Conservation (phyloP, 2,888 invertebrate species). For the Melieria omissa region DNA sequence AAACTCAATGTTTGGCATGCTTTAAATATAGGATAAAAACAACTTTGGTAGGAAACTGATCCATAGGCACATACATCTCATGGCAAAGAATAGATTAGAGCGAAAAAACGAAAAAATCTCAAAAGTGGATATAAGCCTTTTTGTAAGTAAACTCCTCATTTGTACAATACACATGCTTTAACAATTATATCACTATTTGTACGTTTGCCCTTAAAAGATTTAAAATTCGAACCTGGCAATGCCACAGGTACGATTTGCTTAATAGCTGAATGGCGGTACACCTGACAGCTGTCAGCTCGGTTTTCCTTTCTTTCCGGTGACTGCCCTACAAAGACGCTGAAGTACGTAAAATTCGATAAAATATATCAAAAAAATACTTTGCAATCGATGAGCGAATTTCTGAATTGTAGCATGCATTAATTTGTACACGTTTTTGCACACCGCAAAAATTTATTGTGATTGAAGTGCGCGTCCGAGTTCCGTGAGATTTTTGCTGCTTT, state of each 20-base stretch:
- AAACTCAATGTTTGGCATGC: too few relatives aligned
- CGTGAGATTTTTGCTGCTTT: neutral
- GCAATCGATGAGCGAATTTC: slow-evolving; percentile 43
- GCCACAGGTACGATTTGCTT: neutral
- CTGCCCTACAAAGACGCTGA: slow-evolving; percentile 61
- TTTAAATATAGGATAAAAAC: too few relatives aligned
- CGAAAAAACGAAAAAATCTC: too few relatives aligned
- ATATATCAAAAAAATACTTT: slow-evolving; percentile 56
- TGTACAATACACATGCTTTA: too few relatives aligned
- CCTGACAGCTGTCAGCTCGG: slow-evolving; percentile 48
- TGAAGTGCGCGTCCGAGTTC: neutral
- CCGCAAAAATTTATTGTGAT: neutral
- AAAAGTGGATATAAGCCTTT: too few relatives aligned
- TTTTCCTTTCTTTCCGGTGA: slow-evolving; percentile 67
- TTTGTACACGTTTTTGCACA: neutral
- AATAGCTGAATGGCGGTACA: slow-evolving; percentile 11
- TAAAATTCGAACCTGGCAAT: neutral
- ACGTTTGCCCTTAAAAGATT: too few relatives aligned
- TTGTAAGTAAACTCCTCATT: too few relatives aligned
- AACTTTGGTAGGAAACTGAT: too few relatives aligned
- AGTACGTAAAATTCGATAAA: slow-evolving; percentile 59
- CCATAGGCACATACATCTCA: too few relatives aligned
- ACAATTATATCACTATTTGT: too few relatives aligned
- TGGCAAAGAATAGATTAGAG: too few relatives aligned
- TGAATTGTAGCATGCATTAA: slow-evolving; percentile 31